A percentile compares a stretch with the other conserved stretches of the same genome.
Evolutionary conservation across 1,140 invertebrate species (phyloP).

Genomic region (Doryteuthis pealeii): DNA sequence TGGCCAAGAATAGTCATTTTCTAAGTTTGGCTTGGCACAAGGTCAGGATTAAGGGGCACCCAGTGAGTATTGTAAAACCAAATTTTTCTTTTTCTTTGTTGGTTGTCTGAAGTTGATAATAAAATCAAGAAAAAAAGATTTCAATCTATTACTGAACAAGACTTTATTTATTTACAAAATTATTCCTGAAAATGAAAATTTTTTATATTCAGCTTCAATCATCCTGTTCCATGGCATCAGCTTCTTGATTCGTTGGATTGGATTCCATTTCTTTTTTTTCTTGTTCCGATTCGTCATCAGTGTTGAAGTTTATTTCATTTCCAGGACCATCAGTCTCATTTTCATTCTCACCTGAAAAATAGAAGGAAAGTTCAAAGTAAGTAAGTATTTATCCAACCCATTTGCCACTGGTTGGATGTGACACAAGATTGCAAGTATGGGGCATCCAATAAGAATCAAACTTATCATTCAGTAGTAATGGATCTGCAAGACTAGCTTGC

Average conservation of each 20-base stretch:
- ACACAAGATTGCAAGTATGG: background rate
- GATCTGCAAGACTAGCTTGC: background rate
- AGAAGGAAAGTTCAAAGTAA: background rate
- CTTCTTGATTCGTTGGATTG: background rate
- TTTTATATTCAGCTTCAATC: background rate
- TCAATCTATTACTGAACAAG: no score
- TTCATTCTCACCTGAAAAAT: background rate
- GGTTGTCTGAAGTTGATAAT: no score
- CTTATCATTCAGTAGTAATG: no score
- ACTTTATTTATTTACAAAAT: no score
- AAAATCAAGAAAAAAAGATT: no score
- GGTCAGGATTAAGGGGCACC: no score
- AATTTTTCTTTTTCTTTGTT: no score
- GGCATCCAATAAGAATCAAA: no score
- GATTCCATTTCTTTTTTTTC: background rate
- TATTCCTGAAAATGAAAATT: no score
- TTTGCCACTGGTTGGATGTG: background rate
- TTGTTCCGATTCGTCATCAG: background rate
- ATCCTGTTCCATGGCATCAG: background rate
- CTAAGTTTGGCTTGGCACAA: no score
- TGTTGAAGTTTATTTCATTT: background rate
- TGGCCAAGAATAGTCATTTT: no score
- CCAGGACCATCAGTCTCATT: background rate
- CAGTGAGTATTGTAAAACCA: no score
- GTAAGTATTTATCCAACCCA: background rate